Percentiles rank a stretch among this genome's conserved stretches.
These are phyloP conservation scores for Ptilonorhynchus violaceus DNA, from an alignment of 2,113 vertebrate species.

Conservation along the genomic window DNA sequence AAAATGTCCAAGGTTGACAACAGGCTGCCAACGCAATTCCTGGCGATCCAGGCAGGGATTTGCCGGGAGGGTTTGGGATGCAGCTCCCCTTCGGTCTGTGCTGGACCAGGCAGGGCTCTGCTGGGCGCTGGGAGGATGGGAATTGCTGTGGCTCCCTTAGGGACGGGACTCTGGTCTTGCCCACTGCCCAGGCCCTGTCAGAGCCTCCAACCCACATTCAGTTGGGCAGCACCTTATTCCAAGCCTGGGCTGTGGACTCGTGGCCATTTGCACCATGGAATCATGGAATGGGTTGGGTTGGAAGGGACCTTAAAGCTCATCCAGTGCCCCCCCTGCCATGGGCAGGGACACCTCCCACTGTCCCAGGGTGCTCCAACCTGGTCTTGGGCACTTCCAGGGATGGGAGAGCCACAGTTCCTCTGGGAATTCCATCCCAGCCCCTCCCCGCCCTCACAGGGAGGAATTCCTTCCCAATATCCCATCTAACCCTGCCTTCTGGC, in stretches of 20 bases:
- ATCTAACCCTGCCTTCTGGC: background rate
- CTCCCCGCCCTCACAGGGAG: background rate
- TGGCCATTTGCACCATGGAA: background rate
- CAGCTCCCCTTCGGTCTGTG: background rate
- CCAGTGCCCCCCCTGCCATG: background rate
- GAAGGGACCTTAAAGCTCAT: background rate
- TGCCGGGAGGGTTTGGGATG: background rate
- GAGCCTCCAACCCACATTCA: background rate
- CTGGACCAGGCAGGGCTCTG: background rate
- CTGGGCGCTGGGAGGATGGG: background rate
- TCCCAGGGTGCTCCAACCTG: background rate
- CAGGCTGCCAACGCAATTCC: background rate
- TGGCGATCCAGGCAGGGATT: background rate
- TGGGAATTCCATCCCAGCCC: background rate
- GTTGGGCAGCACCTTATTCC: background rate
- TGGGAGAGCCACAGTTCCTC: background rate
- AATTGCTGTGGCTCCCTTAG: background rate
- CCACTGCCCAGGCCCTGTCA: too few relatives aligned
- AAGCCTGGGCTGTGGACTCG: accelerated
- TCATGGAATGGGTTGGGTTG: background rate
- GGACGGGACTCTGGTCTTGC: background rate
- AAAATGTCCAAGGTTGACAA: background rate
- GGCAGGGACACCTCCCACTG: background rate
- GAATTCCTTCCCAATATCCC: background rate
- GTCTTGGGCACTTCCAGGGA: background rate